These are phyloP conservation scores for Benthosema pterotum DNA, from an alignment of 2,797 vertebrate genomes.

Conservation along the genomic window DNA sequence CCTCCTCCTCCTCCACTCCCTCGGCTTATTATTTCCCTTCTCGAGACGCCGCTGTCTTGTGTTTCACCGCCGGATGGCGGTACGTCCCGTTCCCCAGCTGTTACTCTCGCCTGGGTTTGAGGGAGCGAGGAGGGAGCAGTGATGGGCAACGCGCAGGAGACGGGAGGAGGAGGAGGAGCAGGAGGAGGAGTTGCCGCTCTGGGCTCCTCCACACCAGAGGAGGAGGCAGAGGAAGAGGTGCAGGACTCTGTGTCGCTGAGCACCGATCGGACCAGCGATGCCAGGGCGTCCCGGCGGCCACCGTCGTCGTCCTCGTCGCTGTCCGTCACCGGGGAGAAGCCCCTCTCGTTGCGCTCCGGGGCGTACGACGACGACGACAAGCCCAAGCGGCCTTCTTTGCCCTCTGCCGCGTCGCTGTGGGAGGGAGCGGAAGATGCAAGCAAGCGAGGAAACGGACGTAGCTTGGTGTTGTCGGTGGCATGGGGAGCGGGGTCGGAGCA, in stretches of 20 bases:
- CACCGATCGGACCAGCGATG: slow-evolving; percentile 25
- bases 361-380: too few species aligned
- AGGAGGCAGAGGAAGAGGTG: slow-evolving; percentile 13
- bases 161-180: background rate
- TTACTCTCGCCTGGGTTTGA: background rate
- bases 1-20: slow-evolving; percentile 4
- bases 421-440: too few species aligned
- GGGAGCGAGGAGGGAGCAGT: background rate
- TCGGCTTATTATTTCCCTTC: background rate
- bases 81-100: background rate
- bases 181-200: background rate
- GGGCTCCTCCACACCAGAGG: background rate
- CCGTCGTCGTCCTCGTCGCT: slow-evolving; percentile 49
- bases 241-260: slow-evolving; percentile 20
- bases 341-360: background rate
- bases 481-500: too few species aligned
- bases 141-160: background rate
- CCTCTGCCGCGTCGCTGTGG: too few species aligned
- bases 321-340: slow-evolving; percentile 39
- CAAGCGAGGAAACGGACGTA: too few species aligned
- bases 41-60: too few species aligned
- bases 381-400: too few species aligned
- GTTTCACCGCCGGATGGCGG: too few species aligned
- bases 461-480: too few species aligned
- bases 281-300: slow-evolving; percentile 13